phyloP scores from a whole-genome alignment of 2,888 invertebrate species.

The Diadegma fenestrale region DNA sequence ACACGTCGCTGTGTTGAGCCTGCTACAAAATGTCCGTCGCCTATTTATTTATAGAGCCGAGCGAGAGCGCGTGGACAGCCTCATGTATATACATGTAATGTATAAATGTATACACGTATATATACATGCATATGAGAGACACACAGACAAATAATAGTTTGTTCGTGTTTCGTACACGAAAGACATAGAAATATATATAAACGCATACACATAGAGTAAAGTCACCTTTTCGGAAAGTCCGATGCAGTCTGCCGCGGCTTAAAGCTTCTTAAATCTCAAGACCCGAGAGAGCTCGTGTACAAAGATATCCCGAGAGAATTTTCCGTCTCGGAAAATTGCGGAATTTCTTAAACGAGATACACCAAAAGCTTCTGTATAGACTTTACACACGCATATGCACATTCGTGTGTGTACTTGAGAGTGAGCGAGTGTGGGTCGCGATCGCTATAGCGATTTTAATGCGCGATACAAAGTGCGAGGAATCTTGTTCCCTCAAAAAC shows the following conservation, averaged over 20 bases:
- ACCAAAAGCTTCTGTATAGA: slow-evolving; percentile 26
- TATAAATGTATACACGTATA: slow-evolving; percentile 9
- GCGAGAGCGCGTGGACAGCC: slow-evolving; percentile 69
- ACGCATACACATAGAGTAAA: slow-evolving; percentile 28
- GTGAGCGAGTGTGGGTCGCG: background rate
- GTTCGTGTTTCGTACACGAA: slow-evolving; percentile 51
- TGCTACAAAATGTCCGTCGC: slow-evolving; percentile 80
- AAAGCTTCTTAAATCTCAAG: slow-evolving; percentile 62
- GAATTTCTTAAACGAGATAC: slow-evolving; percentile 58
- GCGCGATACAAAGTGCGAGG: slow-evolving; percentile 43
- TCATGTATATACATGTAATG: slow-evolving; percentile 15
- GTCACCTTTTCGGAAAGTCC: slow-evolving; percentile 59
- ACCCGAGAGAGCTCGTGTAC: slow-evolving; percentile 58
- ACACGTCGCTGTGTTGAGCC: slow-evolving; percentile 66
- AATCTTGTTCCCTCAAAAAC: slow-evolving; percentile 11
- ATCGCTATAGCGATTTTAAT: slow-evolving; percentile 22
- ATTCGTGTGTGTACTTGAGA: background rate
- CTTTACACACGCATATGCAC: background rate
- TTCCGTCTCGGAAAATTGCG: slow-evolving; percentile 65
- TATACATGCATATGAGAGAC: slow-evolving; percentile 12
- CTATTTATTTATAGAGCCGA: slow-evolving; percentile 82
- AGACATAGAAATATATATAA: slow-evolving; percentile 4
- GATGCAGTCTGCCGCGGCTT: slow-evolving; percentile 49
- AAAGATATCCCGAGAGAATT: slow-evolving; percentile 65
- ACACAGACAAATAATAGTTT: slow-evolving; percentile 51